Percentiles rank a stretch among this genome's conserved stretches.
These are phyloP conservation scores for Jacana jacana DNA, from an alignment of 2,113 vertebrate species.

Conservation along the genomic window DNA sequence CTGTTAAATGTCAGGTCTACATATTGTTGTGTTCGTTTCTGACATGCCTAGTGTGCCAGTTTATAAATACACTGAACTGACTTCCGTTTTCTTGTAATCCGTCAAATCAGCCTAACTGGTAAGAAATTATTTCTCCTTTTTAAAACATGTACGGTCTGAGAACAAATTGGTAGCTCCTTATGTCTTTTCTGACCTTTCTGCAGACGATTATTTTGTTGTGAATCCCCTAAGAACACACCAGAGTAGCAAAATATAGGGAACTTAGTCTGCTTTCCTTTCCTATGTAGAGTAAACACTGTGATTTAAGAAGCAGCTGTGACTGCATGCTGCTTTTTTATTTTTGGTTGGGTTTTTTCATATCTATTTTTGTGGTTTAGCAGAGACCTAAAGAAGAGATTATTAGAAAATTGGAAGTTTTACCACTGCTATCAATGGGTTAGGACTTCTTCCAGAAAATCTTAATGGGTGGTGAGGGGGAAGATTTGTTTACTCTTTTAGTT, in stretches of 20 bases:
- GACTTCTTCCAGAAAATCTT: not conserved
- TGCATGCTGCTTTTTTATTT: not conserved
- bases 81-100: not conserved
- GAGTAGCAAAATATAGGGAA: not conserved
- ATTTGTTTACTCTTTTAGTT: not conserved
- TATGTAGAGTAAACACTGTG: not conserved
- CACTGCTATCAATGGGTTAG: not conserved
- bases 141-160: not conserved
- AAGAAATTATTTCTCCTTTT: not conserved
- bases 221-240: not conserved
- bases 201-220: not conserved
- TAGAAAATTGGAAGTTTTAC: not conserved
- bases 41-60: not conserved
- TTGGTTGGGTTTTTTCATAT: too few species aligned
- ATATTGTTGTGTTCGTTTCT: not conserved
- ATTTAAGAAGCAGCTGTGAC: not conserved
- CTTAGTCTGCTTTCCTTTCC: not conserved
- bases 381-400: rapidly evolving
- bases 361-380: not conserved
- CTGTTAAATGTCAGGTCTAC: not conserved
- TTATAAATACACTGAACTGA: not conserved
- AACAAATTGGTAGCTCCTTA: not conserved
- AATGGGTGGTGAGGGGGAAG: not conserved
- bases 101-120: not conserved
- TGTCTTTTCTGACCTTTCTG: not conserved